Base-by-base conservation (phyloP, 2,888 invertebrate species). In the Selenia dentaria region DNA sequence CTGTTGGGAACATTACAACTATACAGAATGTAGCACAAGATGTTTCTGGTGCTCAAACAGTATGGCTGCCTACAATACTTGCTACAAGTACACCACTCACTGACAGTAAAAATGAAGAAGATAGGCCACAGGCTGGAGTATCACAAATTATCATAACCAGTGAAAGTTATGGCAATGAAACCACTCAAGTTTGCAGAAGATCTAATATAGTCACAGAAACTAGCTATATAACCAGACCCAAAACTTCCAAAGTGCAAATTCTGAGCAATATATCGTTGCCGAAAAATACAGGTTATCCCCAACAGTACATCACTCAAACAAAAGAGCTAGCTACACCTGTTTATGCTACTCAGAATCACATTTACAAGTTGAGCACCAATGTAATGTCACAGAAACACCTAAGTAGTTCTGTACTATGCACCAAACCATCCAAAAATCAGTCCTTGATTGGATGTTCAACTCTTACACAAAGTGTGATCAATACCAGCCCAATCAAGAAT, bases 81-180 rank as follows among this genome's bases (percentile, higher is more conserved):
- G 71, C 88, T 38, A 83, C 87, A 41, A 83, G 80, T 70, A 74
- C 85, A 40, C 56, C 82, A 39, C 51, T 70, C 35, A 61, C 70
- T 43, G 86, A 87, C 48, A 61, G 51, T 46, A 89, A 90, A 58
- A 70, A 44, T 54, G 87, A 89, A 47, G 88, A 85, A 29, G 86
- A 86, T 25, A 69, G 79, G 53, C 56, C 80, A 29, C 84, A 81
- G 54, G 67, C 78, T 46, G 78, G 83, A 32, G 67, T 91, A 16
- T 90, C 91, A 54, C 91, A 91, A 66, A 86, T 90, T 38, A 87
- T 91, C 48, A 87, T 91, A 35, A 83, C 89, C 44, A 88, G 88
- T 63, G 90, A 90, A 61, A 85, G 82, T 55, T 90, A 85, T 64
- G 73, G 82, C 1, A 85, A 77, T 69, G 87, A 89, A 51, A 53